Base-by-base conservation (phyloP, 2,113 vertebrate species). In the Podiceps cristatus region DNA sequence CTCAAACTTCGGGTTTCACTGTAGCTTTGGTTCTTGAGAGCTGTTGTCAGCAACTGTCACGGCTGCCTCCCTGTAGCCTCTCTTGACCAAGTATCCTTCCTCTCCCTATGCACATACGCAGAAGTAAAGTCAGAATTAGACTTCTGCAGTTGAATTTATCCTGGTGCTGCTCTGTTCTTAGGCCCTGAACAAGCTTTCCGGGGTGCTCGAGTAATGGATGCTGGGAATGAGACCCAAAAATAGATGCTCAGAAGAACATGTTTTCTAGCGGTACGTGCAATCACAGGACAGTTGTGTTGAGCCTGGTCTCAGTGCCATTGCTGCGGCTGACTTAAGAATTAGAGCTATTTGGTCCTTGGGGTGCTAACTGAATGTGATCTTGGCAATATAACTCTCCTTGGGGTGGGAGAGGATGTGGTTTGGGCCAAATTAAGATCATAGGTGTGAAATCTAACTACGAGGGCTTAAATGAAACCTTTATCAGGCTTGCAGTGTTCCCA, bases 81-180 rank as follows among this genome's bases (percentile, higher is more conserved):
- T 40, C 67, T 40, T 88, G 35, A 52, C 50, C 25, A 5, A n/a
- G 22, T 10, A 0, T 4, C 1, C 0, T 62, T 85, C 47, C 74
- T 90, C 18, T 75, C 31, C 3, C 45, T 24, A 1, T 4, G 24
- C 1, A 1, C 12, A 2, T 37, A 13, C 37, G 37, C 37, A 31
- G 45, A 14, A 63, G 17, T 29, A n/a, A 68, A 84, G 50, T 42
- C 50, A 92, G 55, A 66, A 42, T 87, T 73, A 56, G 50, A 11
- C 18, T 77, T n/a, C 31, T 53, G 33, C 64, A 67, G 37, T 5
- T 63, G 52, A 29, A 31, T 58, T n/a, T 50, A 2, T 37, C 52
- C 49, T 75, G 62, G 8, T 68, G 52, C 79, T 79, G 58, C 79
- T 86, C 49, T 50, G 13, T 71, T 81, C 53, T 68, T 42, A 56